Evolutionary conservation across 2,113 vertebrate genomes (phyloP).

Genomic region (Burhinus bistriatus): DNA sequence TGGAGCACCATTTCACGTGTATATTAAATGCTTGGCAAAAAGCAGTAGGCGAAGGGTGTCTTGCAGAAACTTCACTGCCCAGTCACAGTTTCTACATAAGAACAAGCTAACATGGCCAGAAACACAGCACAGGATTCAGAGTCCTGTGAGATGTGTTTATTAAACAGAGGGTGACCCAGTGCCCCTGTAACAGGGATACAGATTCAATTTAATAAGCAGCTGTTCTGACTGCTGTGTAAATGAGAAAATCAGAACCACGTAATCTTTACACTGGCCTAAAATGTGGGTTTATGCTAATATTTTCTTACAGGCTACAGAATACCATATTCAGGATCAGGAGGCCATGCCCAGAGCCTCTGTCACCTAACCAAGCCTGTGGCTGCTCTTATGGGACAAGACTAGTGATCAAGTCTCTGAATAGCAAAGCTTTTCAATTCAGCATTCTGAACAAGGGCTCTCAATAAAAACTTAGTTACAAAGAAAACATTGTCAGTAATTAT

Average conservation of each 20-base stretch:
- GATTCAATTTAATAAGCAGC: neutral
- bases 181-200: neutral
- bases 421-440: neutral
- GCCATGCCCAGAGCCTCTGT: neutral
- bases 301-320: neutral
- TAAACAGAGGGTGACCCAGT: neutral
- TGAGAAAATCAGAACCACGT: neutral
- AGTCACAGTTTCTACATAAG: neutral
- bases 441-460: neutral
- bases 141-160: neutral
- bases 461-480: neutral
- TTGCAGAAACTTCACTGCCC: neutral
- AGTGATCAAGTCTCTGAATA: neutral
- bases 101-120: neutral
- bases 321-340: neutral
- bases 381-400: neutral
- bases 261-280: neutral
- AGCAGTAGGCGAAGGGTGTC: neutral
- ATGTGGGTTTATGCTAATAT: neutral
- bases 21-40: neutral
- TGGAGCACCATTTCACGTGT: neutral
- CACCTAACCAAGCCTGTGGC: neutral
- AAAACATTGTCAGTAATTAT: neutral
- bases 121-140: neutral
- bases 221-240: neutral